Evolutionary conservation across 2,113 vertebrate species (phyloP).

Genomic region (Pogona vitticeps): DNA sequence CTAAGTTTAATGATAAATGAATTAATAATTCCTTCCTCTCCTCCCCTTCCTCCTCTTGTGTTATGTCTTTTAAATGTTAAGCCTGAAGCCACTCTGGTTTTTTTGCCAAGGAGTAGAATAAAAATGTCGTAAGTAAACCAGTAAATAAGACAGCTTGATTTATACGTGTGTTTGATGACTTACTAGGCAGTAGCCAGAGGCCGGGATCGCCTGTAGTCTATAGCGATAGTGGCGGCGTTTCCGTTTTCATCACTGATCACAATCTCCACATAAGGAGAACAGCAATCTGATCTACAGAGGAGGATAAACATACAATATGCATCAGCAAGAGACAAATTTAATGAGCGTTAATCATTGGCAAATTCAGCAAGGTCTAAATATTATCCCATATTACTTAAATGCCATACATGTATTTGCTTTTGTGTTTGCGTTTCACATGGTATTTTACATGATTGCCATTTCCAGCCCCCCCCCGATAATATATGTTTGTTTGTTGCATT

Average conservation of each 20-base stretch:
- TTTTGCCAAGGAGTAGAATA: background rate
- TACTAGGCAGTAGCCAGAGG: background rate
- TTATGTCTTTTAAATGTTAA: background rate
- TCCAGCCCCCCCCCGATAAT: no score
- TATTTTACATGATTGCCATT: no score
- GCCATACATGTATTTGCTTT: no score
- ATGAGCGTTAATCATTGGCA: no score
- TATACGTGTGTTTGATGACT: background rate
- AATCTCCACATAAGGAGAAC: background rate
- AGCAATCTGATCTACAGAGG: constrained; percentile 3
- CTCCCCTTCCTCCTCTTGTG: background rate
- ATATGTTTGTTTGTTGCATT: no score
- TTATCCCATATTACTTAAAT: no score
- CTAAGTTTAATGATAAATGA: no score
- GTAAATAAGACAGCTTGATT: background rate
- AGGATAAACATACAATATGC: background rate
- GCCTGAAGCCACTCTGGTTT: background rate
- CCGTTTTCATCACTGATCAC: constrained; percentile 25
- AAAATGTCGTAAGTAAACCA: background rate
- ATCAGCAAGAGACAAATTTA: background rate
- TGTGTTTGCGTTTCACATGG: no score
- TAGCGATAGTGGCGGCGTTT: background rate
- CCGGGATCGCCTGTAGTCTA: background rate
- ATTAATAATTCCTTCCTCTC: background rate
- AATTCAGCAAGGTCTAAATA: no score